Evolutionary conservation across 1,140 invertebrate genomes (phyloP), one percentile per base, ranked within the genome.

Genomic region (Pseudoatta argentina): DNA sequence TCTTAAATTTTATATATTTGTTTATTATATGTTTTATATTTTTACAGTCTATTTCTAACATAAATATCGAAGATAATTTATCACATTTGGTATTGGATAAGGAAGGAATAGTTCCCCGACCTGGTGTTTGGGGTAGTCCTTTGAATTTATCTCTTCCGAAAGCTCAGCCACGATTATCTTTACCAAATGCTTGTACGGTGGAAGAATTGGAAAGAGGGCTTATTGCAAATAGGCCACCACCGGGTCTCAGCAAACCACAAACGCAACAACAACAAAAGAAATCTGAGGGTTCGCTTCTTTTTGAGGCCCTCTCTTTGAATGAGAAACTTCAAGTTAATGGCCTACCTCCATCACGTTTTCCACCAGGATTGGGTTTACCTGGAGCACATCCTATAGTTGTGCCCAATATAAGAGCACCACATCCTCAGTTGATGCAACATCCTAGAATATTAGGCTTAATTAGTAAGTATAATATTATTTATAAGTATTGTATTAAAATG

Each of bases 21-120:
- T 24, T 24, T 24, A 24, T 24, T 24, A 24, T 77, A 85, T 63
- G 27, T 83, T 79, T 78, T 86, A 81, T 83, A 85, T 87, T 86
- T 86, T 93, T 90, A 51, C 73, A 95, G 95, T 95, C 94, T 93
- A 93, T 93, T 67, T 91, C 91, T 57, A 86, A 91, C 34, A 44
- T 93, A 21, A 91, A 95, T 82, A 93, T 95, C 3, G 94, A 94
- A 85, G 94, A 95, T 30, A 96, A 96, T 91, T 89, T 97, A 24
- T 96, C 96, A 2, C 95, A 96, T 86, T 94, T 96, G 93, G 96
- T 96, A 86, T 91, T 96, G 59, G 96, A 96, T 86, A 95, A 95
- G n/a, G 94, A 95, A 72, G 96, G 96, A 53, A 95, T 92, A 82
- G 93, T 94, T 27, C 93, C 94, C 44, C 89, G 94, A n/a, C 95